Conservation (phyloP, 2,888 invertebrate species). For the Eupsilia transversa region DNA sequence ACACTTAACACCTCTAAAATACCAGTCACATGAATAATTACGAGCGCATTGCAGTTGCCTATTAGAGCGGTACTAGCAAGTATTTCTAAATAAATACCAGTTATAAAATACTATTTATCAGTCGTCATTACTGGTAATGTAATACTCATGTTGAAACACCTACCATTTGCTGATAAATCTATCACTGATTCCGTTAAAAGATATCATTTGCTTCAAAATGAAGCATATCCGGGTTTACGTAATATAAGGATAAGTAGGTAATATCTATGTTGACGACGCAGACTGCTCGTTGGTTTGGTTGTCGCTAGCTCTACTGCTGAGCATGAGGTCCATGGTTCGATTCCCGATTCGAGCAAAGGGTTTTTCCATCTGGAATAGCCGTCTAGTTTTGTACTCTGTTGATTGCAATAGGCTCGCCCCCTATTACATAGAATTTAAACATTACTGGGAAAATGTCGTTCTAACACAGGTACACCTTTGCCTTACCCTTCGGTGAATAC, state of each 20-base stretch:
- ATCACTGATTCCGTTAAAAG: conserved; percentile 19
- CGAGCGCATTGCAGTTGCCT: conserved; percentile 72
- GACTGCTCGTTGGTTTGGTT: neutral
- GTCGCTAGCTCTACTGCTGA: no score
- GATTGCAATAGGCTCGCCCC: neutral
- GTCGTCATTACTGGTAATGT: conserved; percentile 26
- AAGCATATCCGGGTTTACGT: neutral
- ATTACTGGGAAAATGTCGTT: neutral
- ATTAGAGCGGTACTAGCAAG: conserved; percentile 21
- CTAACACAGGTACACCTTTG: neutral
- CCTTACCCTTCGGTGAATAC: no score
- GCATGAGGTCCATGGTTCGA: neutral
- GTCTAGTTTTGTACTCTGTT: neutral
- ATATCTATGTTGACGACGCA: neutral
- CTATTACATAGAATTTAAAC: neutral
- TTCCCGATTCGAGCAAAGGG: neutral
- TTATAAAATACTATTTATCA: conserved; percentile 43
- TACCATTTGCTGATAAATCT: conserved; percentile 11
- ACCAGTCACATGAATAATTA: conserved; percentile 57
- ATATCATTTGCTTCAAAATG: conserved; percentile 32
- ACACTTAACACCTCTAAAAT: conserved; percentile 1
- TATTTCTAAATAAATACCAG: conserved; percentile 49
- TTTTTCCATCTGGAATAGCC: no score
- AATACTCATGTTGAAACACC: conserved; percentile 39
- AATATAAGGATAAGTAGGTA: neutral